phyloP scores from a whole-genome alignment of 2,888 invertebrate genomes.

The Latrodectus hesperus region DNA sequence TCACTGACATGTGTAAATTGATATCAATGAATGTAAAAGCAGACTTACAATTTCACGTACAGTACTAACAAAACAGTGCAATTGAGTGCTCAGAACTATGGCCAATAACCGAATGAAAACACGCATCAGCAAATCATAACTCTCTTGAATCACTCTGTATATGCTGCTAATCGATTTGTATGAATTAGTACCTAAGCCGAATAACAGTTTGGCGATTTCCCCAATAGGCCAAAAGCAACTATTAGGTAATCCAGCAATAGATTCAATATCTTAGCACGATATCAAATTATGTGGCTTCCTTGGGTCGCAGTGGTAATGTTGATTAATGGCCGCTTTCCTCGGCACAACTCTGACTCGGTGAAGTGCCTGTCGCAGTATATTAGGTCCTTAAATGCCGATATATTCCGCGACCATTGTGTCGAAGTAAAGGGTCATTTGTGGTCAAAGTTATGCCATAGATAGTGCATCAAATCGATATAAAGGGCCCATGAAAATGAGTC shows the following conservation, averaged over 20 bases:
- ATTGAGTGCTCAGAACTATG: no score
- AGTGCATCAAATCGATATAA: not conserved
- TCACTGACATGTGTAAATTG: no score
- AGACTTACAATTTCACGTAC: no score
- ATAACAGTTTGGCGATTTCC: constrained; percentile 4
- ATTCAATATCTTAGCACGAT: constrained; percentile 52
- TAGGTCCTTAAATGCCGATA: constrained; percentile 35
- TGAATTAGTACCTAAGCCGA: no score
- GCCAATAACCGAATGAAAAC: no score
- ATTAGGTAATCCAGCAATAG: constrained; percentile 57
- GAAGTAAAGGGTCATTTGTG: not conserved
- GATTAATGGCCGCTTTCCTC: constrained; percentile 59
- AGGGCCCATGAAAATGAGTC: not conserved
- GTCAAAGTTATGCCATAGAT: not conserved
- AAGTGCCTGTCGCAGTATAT: constrained; percentile 16
- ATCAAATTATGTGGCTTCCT: constrained; percentile 60
- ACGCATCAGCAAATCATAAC: no score
- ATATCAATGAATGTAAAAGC: no score
- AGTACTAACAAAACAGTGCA: no score
- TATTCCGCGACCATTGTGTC: constrained; percentile 27
- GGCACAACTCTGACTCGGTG: constrained; percentile 11
- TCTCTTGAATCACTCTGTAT: no score
- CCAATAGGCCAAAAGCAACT: constrained; percentile 42
- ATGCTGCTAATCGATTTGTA: no score
- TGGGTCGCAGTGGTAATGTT: constrained; percentile 34